phyloP scores from a whole-genome alignment of 2,888 invertebrate genomes.

The Drosophila glabriapex region DNA sequence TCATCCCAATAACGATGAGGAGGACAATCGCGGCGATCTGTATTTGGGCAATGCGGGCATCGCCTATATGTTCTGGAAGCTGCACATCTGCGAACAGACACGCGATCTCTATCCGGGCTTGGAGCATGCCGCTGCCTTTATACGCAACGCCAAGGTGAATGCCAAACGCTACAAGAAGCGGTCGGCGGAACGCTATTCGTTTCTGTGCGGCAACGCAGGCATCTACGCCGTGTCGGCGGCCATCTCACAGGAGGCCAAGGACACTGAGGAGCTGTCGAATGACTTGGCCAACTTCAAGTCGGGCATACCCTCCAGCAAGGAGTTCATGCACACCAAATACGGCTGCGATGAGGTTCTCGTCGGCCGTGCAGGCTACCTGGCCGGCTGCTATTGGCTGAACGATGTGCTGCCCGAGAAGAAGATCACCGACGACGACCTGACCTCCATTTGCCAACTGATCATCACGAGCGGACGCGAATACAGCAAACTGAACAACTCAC shows the following conservation, averaged over 20 bases:
- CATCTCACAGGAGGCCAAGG: conserved; percentile 86
- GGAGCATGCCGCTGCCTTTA: conserved; percentile 88
- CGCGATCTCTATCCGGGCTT: conserved; percentile 86
- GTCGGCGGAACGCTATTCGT: conserved; percentile 88
- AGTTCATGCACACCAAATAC: conserved; percentile 87
- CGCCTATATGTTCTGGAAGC: conserved; percentile 91
- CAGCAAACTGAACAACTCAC: conserved; percentile 87
- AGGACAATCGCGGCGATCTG: conserved; percentile 84
- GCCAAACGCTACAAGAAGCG: conserved; percentile 85
- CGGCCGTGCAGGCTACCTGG: conserved; percentile 93
- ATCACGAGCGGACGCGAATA: conserved; percentile 91
- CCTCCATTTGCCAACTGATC: conserved; percentile 89
- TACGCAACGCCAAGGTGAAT: conserved; percentile 88
- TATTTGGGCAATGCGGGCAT: conserved; percentile 87
- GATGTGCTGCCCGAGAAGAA: conserved; percentile 81
- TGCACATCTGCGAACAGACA: conserved; percentile 87
- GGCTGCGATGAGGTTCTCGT: conserved; percentile 94
- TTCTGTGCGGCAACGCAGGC: conserved; percentile 93
- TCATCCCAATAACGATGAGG: conserved; percentile 77
- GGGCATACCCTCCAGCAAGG: conserved; percentile 86
- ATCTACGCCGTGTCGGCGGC: conserved; percentile 90
- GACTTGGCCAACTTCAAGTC: conserved; percentile 83
- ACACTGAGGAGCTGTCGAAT: conserved; percentile 85
- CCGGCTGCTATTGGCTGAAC: conserved; percentile 91
- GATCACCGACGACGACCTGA: conserved; percentile 86